Base-by-base conservation (phyloP, 1,140 invertebrate species). In the Zelostemma sp. region DNA sequence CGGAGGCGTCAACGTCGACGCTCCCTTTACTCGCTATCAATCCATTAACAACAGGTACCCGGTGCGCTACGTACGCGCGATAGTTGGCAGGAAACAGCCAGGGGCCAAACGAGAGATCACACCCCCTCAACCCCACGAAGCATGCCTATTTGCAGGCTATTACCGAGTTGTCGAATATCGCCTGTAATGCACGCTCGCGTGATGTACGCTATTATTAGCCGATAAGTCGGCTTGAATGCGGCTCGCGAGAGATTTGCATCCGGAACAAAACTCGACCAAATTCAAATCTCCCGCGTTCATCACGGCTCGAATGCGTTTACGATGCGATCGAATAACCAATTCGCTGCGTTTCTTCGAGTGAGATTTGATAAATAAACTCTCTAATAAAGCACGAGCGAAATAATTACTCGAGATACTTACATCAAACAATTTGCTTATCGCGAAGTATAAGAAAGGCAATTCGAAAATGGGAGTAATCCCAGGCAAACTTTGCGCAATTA, bases 81-180 rank as follows among this genome's bases (percentile, higher is more conserved):
- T 46, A 40, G 41, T 57, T 48, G 41, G 43, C 45, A 51, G 47
- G 12, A 25, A 25, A 25, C 21, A 40, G 56, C 35, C 59, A 54
- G 48, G 58, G 58, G 51, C 19, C 25, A 57, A 43, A 8, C 14
- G 31, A 11, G 51, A 28, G 47, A 46, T 28, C 21, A 25, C 21
- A 25, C 21, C 21, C 21, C 21, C 8, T 25, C 21, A 46, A 47
- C 58, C 49, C 65, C 50, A 53, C 40, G 19, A 38, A 67, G 61
- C 49, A 3, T 49, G 53, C 68, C 78, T 74, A 74, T 77, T 78
- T 80, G 72, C 68, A 75, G 65, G 51, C 71, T 75, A 78, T 77
- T 77, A 75, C 62, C 72, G 50, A 69, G 69, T 76, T 77, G 77
- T 78, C 76, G 74, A 71, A 68, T 73, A 71, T 66, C 71, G 33